These are phyloP conservation scores for Rhagophthalmus giganteus DNA, from an alignment of 2,888 invertebrate genomes.

Conservation along the genomic window DNA sequence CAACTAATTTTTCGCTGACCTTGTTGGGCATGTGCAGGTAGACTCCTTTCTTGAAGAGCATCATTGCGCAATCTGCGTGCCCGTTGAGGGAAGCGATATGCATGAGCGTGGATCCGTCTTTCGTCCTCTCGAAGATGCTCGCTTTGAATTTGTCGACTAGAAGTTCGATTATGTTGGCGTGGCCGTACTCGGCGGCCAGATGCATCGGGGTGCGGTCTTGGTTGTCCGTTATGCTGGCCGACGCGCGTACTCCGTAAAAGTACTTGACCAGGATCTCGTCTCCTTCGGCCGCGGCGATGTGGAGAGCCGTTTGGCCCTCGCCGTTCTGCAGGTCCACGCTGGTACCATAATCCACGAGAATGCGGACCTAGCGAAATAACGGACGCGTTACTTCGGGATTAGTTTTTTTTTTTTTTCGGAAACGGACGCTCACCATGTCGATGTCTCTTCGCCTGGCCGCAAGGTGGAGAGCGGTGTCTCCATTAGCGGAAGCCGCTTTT, in stretches of 20 bases:
- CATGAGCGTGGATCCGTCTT: constrained; percentile 98
- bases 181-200: constrained; percentile 95
- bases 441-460: constrained; percentile 91
- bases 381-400: no score
- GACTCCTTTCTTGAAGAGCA: constrained; percentile 97
- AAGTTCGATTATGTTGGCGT: constrained; percentile 92
- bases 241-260: constrained; percentile 92
- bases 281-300: constrained; percentile 94
- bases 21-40: constrained; percentile 99
- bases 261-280: constrained; percentile 94
- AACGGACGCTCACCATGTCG: constrained; percentile 84
- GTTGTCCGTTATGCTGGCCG: constrained; percentile 92
- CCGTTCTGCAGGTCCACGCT: constrained; percentile 90
- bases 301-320: constrained; percentile 92
- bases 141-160: constrained; percentile 97
- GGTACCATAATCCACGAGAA: constrained; percentile 91
- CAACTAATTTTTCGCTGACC: constrained; percentile 57
- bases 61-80: constrained; percentile 97
- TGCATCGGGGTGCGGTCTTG: constrained; percentile 98
- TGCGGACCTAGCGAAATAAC: constrained; percentile 68
- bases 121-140: constrained; percentile 93
- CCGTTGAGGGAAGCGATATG: constrained; percentile 97
- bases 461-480: constrained; percentile 93
- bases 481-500: constrained; percentile 79
- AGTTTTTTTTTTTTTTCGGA: no score